Evolutionary conservation across 2,797 vertebrate species (phyloP), one percentile per base, ranked within the genome.

Genomic region (Sebastes miniatus): DNA sequence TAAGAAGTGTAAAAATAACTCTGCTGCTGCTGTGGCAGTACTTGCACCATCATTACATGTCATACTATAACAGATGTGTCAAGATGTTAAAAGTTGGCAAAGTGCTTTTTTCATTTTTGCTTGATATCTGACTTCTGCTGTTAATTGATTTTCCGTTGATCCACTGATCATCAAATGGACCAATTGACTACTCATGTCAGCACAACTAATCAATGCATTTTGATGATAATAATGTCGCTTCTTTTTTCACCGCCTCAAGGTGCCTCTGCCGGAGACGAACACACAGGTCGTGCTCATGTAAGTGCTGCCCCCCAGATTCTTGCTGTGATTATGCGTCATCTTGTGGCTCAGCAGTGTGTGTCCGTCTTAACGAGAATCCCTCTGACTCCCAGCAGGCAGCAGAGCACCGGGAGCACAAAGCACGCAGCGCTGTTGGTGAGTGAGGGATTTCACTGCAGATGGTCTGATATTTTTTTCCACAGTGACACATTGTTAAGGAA

Each of bases 401-500:
- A 24, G 80, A 90, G 29, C 69, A 8, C 24, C 79, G 27, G 69
- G 69, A 79, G 61, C 73, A 22, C 24, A 1, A 12, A 4, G 10
- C 36, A 18, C 77, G 52, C 67, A 22, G 34, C 66, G 71, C 82
- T 65, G 70, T 62, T 5, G 88, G 93, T 94, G 79, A 94, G 93
- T 88, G 39, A 69, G 8, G 43, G 22, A 29, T 76, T 59, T 68
- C 18, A 62, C 27, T 34, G 27, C 69, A 76, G 64, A 54, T 58
- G 36, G 25, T 69, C 34, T 63, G 29, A 47, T 52, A 27, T 29
- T 29, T 65, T 68, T 39, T 14, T 61, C 56, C 18, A 29, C 3
- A 18, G 36, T 16, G 24, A 27, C 10, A 22, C 25, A 22, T 4
- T 4, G 16, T 36, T 62, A 31, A 25, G 27, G 22, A 58, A 66